Conservation (phyloP, 2,888 invertebrate species). For the Synanthedon andrenaeformis region DNA sequence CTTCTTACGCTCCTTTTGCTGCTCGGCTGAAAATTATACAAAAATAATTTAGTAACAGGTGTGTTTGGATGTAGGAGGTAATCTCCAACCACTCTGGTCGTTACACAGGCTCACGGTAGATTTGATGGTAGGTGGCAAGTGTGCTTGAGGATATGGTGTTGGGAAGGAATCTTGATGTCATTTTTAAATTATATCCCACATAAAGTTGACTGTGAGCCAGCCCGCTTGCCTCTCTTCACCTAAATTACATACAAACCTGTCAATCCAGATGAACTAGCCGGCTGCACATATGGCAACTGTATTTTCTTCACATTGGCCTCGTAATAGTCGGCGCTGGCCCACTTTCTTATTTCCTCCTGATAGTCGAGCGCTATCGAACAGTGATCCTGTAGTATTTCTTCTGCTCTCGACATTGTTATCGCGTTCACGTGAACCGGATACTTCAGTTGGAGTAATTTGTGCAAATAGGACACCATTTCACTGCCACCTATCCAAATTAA, state of each 20-base stretch:
- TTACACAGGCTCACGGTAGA: too few species aligned
- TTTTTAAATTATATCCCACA: too few species aligned
- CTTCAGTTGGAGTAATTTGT: slow-evolving; percentile 89
- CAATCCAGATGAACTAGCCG: slow-evolving; percentile 72
- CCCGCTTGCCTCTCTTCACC: too few species aligned
- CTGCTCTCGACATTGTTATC: slow-evolving; percentile 87
- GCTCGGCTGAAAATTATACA: slow-evolving; percentile 68
- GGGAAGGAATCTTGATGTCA: too few species aligned
- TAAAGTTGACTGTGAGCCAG: too few species aligned
- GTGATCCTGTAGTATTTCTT: slow-evolving; percentile 87
- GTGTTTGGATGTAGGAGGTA: too few species aligned
- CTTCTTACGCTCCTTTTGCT: slow-evolving; percentile 87
- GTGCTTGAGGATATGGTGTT: too few species aligned
- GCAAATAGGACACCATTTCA: slow-evolving; percentile 86
- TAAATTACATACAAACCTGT: slow-evolving; percentile 47
- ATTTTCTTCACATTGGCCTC: slow-evolving; percentile 85
- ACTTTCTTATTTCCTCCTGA: slow-evolving; percentile 80
- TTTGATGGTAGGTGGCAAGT: too few species aligned
- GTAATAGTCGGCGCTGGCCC: slow-evolving; percentile 86
- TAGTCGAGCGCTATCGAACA: slow-evolving; percentile 84
- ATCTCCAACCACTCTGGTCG: too few species aligned
- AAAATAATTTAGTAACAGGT: background rate
- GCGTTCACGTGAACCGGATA: slow-evolving; percentile 92
- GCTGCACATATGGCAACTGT: slow-evolving; percentile 84
- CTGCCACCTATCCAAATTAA: slow-evolving; percentile 71